phyloP scores from a whole-genome alignment of 1,140 invertebrate species.

The Branchinecta lynchi region DNA sequence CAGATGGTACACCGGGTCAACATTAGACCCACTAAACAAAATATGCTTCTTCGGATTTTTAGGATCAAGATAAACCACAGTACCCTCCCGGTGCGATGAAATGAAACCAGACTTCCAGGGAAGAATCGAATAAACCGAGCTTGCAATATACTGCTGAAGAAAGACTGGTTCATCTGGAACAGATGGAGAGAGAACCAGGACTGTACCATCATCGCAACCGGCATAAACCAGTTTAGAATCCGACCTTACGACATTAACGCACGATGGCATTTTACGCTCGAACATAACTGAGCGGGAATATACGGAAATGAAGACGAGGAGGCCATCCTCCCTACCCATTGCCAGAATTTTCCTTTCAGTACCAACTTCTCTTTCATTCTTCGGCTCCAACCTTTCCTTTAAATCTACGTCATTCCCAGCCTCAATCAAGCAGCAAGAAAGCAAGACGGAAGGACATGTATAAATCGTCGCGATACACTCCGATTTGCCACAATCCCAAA shows the following conservation, averaged over 20 bases:
- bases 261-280: constrained; percentile 30
- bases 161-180: not conserved
- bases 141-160: not conserved
- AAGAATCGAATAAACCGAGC: not conserved
- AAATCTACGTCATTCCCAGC: constrained; percentile 27
- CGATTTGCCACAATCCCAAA: constrained; percentile 52
- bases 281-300: constrained; percentile 37
- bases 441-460: constrained; percentile 34
- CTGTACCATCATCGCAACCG: constrained; percentile 26
- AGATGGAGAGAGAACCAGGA: constrained; percentile 7
- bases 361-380: constrained; percentile 40
- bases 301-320: constrained; percentile 40
- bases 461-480: constrained; percentile 38
- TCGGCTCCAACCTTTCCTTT: constrained; percentile 26
- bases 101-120: not conserved
- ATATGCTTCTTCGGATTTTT: constrained; percentile 31
- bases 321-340: constrained; percentile 45
- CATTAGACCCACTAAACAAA: constrained; percentile 48
- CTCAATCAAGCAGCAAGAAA: constrained; percentile 31
- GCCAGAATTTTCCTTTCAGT: constrained; percentile 46
- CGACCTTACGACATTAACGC: constrained; percentile 36
- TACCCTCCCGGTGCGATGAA: not conserved
- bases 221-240: not conserved
- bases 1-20: constrained; percentile 45
- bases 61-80: not conserved